phyloP scores from a whole-genome alignment of 1,140 invertebrate species.

The Zaprionus nigranus region DNA sequence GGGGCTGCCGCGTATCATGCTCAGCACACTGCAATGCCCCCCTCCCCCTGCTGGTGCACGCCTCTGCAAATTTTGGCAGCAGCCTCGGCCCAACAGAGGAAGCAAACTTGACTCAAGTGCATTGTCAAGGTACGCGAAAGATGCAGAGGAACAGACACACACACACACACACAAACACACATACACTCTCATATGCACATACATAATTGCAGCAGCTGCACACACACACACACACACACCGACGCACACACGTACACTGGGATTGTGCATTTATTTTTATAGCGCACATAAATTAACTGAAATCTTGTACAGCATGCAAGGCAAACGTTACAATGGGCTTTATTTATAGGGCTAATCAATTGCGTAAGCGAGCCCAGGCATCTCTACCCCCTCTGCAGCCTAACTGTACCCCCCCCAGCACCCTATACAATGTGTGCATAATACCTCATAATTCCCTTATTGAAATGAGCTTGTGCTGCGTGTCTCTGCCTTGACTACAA shows the following conservation, averaged over 20 bases:
- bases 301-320: slow-evolving; percentile 22
- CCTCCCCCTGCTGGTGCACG: background rate
- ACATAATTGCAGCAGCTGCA: slow-evolving; percentile 31
- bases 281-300: slow-evolving; percentile 54
- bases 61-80: slow-evolving; percentile 58
- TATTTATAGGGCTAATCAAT: slow-evolving; percentile 46
- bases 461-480: slow-evolving; percentile 47
- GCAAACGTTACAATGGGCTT: slow-evolving; percentile 7
- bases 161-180: slow-evolving; percentile 25
- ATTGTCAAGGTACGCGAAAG: slow-evolving; percentile 64
- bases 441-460: slow-evolving; percentile 69
- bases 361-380: slow-evolving; percentile 39
- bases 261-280: slow-evolving; percentile 49
- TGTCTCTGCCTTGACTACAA: slow-evolving; percentile 9
- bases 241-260: slow-evolving; percentile 18
- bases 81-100: slow-evolving; percentile 64
- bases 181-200: slow-evolving; percentile 21
- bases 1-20: slow-evolving; percentile 31
- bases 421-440: slow-evolving; percentile 40
- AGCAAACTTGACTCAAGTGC: slow-evolving; percentile 81
- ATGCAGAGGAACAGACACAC: slow-evolving; percentile 4
- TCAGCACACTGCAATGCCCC: slow-evolving; percentile 20
- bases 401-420: no score
- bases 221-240: slow-evolving; percentile 23
- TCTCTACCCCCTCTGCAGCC: background rate